Percentiles rank a stretch among this genome's conserved stretches.
Conservation (phyloP, 2,797 vertebrate genomes). For the Falco rusticolus region DNA sequence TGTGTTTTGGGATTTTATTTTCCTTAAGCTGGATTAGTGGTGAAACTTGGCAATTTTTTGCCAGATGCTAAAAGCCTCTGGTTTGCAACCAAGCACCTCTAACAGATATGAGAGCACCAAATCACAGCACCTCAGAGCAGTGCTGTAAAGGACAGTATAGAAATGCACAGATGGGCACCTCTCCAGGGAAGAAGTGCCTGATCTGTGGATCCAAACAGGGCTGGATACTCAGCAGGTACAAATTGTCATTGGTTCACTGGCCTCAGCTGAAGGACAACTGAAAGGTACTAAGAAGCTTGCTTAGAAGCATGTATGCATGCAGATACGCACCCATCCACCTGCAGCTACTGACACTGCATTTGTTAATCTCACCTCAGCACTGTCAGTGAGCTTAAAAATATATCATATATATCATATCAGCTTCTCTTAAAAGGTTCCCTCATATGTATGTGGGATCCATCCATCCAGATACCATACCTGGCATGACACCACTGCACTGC, state of each 20-base stretch:
- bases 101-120: neutral
- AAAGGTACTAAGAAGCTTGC: neutral
- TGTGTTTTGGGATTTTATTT: neutral
- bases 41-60: conserved; percentile 4
- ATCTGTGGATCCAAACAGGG: neutral
- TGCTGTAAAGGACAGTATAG: neutral
- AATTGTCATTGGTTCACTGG: neutral
- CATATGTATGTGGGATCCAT: no score
- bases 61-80: neutral
- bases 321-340: neutral
- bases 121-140: neutral
- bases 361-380: neutral
- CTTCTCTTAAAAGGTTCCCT: neutral
- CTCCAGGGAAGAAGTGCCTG: neutral
- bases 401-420: neutral
- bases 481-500: neutral
- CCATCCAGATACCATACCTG: neutral
- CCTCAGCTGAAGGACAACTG: neutral
- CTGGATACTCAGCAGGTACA: neutral
- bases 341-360: neutral
- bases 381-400: neutral
- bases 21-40: neutral
- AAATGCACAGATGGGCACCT: neutral
- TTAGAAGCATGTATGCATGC: neutral
- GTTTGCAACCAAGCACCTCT: neutral